Percentiles rank a stretch among this genome's conserved stretches.
Conservation (phyloP, 2,113 vertebrate species). For the Tonatia bakeri region DNA sequence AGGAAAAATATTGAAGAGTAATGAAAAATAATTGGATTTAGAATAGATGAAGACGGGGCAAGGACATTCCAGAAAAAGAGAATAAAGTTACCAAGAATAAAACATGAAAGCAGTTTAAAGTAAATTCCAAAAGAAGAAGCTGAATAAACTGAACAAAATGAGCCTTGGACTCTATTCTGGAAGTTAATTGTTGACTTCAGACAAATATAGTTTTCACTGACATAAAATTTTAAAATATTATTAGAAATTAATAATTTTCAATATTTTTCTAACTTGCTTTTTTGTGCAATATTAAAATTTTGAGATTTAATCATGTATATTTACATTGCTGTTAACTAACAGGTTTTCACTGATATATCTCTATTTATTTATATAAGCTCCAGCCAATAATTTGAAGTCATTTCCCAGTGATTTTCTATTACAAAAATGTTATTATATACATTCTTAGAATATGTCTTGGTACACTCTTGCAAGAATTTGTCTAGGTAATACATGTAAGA, state of each 20-base stretch:
- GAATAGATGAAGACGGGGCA: background rate
- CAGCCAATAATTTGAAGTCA: background rate
- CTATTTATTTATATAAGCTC: background rate
- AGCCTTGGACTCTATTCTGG: background rate
- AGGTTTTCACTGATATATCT: background rate
- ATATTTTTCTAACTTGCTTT: background rate
- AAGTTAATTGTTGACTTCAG: background rate
- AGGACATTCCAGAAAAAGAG: background rate
- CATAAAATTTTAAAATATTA: background rate
- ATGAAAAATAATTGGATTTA: background rate
- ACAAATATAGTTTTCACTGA: background rate
- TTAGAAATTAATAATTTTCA: too few relatives aligned
- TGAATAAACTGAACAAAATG: background rate
- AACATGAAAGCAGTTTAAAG: background rate
- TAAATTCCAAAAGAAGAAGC: background rate
- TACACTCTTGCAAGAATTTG: background rate
- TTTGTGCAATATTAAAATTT: background rate
- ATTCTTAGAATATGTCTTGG: background rate
- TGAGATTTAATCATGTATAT: background rate
- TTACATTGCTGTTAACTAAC: background rate
- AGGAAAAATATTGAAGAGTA: background rate
- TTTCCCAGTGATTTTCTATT: background rate
- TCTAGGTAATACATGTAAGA: background rate
- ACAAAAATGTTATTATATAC: background rate
- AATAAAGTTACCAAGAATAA: background rate